Conservation (phyloP, 1,140 invertebrate genomes). For the Zaprionus gabonicus region DNA sequence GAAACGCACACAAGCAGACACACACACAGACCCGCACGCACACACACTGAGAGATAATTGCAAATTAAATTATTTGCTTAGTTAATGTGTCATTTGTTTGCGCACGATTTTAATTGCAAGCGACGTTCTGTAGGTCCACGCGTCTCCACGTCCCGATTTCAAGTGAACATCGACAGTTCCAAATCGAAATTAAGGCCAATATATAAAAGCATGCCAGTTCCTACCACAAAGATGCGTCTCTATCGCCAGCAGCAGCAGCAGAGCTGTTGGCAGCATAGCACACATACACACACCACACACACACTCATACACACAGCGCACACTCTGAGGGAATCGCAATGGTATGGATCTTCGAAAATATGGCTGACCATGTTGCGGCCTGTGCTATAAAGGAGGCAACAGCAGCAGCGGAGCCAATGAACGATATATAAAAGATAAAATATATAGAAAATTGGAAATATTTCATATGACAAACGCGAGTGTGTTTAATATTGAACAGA, state of each 20-base stretch:
- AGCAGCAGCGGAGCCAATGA: slow-evolving; percentile 60
- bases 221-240: slow-evolving; percentile 76
- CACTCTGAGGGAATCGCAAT: slow-evolving; percentile 25
- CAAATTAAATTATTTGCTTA: slow-evolving; percentile 41
- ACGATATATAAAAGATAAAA: slow-evolving; percentile 71
- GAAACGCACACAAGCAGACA: slow-evolving; percentile 26
- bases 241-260: slow-evolving; percentile 44
- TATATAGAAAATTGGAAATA: slow-evolving; percentile 80
- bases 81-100: slow-evolving; percentile 52
- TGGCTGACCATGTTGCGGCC: slow-evolving; percentile 53
- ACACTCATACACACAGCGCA: slow-evolving; percentile 22
- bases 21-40: slow-evolving; percentile 36
- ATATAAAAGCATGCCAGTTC: slow-evolving; percentile 75
- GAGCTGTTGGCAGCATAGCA: slow-evolving; percentile 55
- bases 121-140: slow-evolving; percentile 77
- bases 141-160: slow-evolving; percentile 84
- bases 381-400: slow-evolving; percentile 63
- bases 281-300: slow-evolving; percentile 26
- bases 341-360: slow-evolving; percentile 63
- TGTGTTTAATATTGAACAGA: slow-evolving; percentile 11
- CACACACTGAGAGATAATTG: slow-evolving; percentile 19
- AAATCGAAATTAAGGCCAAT: slow-evolving; percentile 84
- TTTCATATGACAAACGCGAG: slow-evolving; percentile 59
- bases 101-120: slow-evolving; percentile 70
- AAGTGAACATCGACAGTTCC: slow-evolving; percentile 84